Conservation (phyloP, 2,113 vertebrate genomes). For the Cyphomyrus plagiostoma region DNA sequence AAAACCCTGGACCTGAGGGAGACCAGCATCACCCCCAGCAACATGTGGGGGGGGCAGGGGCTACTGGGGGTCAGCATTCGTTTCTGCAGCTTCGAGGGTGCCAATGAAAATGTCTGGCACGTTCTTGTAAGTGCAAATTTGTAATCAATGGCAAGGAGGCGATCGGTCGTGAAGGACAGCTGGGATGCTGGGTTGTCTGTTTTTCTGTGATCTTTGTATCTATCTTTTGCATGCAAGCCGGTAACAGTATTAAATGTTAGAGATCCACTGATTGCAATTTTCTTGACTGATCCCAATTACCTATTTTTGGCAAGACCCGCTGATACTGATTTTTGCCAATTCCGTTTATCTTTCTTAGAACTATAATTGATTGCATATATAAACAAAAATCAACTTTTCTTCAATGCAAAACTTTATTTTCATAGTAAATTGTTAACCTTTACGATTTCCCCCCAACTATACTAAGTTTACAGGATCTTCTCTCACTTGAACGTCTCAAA, state of each 20-base stretch:
- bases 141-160: background rate
- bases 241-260: background rate
- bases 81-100: slow-evolving; percentile 97
- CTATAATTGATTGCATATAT: too few relatives aligned
- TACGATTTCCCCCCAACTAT: too few relatives aligned
- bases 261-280: too few relatives aligned
- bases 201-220: background rate
- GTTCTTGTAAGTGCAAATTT: slow-evolving; percentile 73
- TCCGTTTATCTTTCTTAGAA: too few relatives aligned
- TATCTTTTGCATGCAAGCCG: background rate
- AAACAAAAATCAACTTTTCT: too few relatives aligned
- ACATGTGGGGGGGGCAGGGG: slow-evolving; percentile 96
- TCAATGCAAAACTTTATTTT: too few relatives aligned
- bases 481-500: too few relatives aligned
- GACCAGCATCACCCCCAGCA: slow-evolving; percentile 91
- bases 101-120: slow-evolving; percentile 98
- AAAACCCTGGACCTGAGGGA: slow-evolving; percentile 95
- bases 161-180: background rate
- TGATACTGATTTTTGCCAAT: too few relatives aligned
- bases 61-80: slow-evolving; percentile 93
- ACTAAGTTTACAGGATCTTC: too few relatives aligned
- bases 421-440: too few relatives aligned
- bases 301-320: too few relatives aligned
- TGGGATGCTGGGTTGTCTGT: background rate
- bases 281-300: too few relatives aligned